Evolutionary conservation across 2,888 invertebrate genomes (phyloP).

Genomic region (Cryptophagus acutangulus): DNA sequence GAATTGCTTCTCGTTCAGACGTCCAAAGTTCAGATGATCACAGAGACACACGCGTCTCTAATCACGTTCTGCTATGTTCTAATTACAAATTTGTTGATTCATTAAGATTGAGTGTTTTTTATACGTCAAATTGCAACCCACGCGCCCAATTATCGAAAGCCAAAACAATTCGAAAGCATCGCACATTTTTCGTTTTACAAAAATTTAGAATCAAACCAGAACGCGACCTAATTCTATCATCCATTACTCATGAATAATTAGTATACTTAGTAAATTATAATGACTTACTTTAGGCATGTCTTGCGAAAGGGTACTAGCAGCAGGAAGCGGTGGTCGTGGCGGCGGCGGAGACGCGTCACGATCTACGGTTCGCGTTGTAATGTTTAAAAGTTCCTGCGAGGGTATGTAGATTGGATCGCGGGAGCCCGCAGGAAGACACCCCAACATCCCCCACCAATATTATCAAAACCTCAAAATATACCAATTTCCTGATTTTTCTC

Average conservation of each 20-base stretch:
- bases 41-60: background rate
- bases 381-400: conserved; percentile 29
- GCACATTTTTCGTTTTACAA: too few species aligned
- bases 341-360: conserved; percentile 37
- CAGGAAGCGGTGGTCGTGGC: conserved; percentile 36
- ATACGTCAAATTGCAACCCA: background rate
- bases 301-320: conserved; percentile 19
- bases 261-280: too few species aligned
- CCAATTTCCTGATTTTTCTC: too few species aligned
- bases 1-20: background rate
- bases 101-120: background rate
- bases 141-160: too few species aligned
- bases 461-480: conserved; percentile 1
- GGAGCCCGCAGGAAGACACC: conserved; percentile 40
- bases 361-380: conserved; percentile 36
- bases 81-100: background rate
- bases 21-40: background rate
- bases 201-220: too few species aligned
- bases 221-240: too few species aligned
- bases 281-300: conserved; percentile 33
- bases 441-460: conserved; percentile 30
- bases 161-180: too few species aligned
- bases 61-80: background rate
- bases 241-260: too few species aligned
- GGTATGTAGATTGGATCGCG: conserved; percentile 45